Conservation (phyloP, 2,113 vertebrate genomes). For the Tupaia tana region DNA sequence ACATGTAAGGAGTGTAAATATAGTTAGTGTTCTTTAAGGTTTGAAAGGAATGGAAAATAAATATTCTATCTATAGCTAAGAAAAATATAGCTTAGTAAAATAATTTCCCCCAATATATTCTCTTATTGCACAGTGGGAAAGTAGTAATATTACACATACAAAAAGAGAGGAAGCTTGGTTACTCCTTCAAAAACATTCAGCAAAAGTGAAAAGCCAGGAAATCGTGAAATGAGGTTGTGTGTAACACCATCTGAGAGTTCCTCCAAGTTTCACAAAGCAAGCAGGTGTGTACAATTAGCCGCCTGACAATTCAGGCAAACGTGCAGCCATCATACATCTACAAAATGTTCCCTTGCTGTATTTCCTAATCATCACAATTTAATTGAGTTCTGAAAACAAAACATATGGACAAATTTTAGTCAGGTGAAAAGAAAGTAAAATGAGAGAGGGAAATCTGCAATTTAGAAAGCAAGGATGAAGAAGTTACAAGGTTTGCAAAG, state of each 20-base stretch:
- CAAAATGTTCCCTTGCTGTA: background rate
- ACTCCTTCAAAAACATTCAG: background rate
- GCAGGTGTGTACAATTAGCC: background rate
- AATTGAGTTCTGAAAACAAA: conserved; percentile 2
- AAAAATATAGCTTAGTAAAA: conserved; percentile 31
- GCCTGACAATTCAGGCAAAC: background rate
- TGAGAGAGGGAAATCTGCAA: background rate
- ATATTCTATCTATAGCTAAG: background rate
- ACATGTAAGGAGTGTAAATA: background rate
- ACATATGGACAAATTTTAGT: background rate
- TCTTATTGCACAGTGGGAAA: background rate
- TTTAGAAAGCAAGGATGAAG: background rate
- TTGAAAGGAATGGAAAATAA: conserved; percentile 23
- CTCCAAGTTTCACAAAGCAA: background rate
- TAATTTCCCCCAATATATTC: background rate
- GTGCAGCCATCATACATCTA: background rate
- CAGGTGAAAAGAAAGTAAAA: background rate
- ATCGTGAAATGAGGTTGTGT: background rate
- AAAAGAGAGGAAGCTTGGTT: background rate
- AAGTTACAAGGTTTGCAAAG: background rate
- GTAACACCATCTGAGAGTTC: background rate
- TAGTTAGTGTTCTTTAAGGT: background rate
- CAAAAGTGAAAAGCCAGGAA: conserved; percentile 1
- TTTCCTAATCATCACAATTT: background rate
- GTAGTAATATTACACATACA: background rate